Base-by-base conservation (phyloP, 2,888 invertebrate species). In the Parnassius glacialis region DNA sequence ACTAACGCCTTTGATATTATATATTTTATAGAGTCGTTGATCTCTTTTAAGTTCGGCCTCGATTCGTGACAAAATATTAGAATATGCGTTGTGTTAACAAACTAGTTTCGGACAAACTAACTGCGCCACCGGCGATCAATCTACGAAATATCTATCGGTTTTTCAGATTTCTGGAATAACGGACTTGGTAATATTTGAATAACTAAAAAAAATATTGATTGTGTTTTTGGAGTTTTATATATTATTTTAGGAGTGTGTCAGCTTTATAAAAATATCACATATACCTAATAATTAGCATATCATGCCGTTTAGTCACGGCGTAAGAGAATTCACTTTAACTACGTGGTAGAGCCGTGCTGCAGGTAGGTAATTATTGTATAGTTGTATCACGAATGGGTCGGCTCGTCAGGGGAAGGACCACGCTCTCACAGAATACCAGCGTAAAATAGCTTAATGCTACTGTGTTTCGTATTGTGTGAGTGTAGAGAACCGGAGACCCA, bases 31-130 rank as follows among this genome's bases (percentile, higher is more conserved):
- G 11, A 48, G 56, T 56, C 61, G 52, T 56, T 61, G 56, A 61
- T 61, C 56, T 55, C 43, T 34, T 55, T 51, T 7, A 50, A 53
- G 16, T 48, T 34, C 57, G 62, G 50, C 48, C 62, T 44, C 48
- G 42, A 44, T 54, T 43, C 45, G 62, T 57, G 62, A 62, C 62
- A 53, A 57, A 62, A 57, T 62, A 56, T 61, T 51, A 55, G 44
- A 60, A 12, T 44, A 47, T 57, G 34, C 42, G 55, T 51, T 11
- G 44, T 45, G 56, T 56, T 51, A 25, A 52, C 41, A 59, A 61
- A 61, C 45, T 52, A 25, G 61, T 52, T 54, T 56, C 50, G 41
- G n/a, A n/a, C n/a, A n/a, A n/a, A n/a, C n/a, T n/a, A n/a, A n/a
- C 52, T 10, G 44, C 51, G 51, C 56, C 56, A 11, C 48, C 59